Conservation (phyloP, 2,888 invertebrate species). For the Notodonta ziczac region DNA sequence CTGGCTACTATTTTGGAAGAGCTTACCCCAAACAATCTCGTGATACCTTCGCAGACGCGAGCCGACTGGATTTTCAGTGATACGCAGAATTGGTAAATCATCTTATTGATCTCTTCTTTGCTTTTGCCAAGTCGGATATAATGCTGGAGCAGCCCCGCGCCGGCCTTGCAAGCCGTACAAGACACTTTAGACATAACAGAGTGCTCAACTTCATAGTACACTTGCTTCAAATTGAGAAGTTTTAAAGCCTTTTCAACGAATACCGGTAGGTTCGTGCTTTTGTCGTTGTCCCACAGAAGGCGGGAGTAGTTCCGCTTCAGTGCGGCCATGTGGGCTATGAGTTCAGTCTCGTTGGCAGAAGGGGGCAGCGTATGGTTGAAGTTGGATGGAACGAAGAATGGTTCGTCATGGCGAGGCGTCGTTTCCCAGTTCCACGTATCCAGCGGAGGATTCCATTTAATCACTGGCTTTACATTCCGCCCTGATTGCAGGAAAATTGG, state of each 20-base stretch:
- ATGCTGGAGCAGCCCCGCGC: slow-evolving; percentile 93
- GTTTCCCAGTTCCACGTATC: slow-evolving; percentile 79
- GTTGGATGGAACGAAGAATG: slow-evolving; percentile 74
- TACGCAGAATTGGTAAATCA: slow-evolving; percentile 94
- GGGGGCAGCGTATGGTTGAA: slow-evolving; percentile 80
- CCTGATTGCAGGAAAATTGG: slow-evolving; percentile 72
- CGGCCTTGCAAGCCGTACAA: slow-evolving; percentile 95
- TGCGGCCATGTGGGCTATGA: slow-evolving; percentile 74
- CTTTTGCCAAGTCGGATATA: slow-evolving; percentile 94
- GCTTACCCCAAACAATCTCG: slow-evolving; percentile 91
- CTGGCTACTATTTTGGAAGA: background rate
- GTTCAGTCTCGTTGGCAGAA: slow-evolving; percentile 77
- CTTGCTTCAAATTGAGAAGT: slow-evolving; percentile 93
- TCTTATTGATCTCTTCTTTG: slow-evolving; percentile 92
- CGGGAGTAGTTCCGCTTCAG: slow-evolving; percentile 80
- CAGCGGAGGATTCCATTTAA: slow-evolving; percentile 78
- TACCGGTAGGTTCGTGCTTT: slow-evolving; percentile 89
- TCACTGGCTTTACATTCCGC: slow-evolving; percentile 65
- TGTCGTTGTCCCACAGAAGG: slow-evolving; percentile 90
- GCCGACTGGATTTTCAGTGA: slow-evolving; percentile 94
- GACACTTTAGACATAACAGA: slow-evolving; percentile 96
- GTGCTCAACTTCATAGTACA: slow-evolving; percentile 93
- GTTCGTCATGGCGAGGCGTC: slow-evolving; percentile 68
- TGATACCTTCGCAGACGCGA: slow-evolving; percentile 95
- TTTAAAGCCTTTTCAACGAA: slow-evolving; percentile 93